Percentiles rank a stretch among this genome's conserved stretches.
These are phyloP conservation scores for Anthopleura sola DNA, from an alignment of 64 coral and sea anemone genomes.

Conservation along the genomic window DNA sequence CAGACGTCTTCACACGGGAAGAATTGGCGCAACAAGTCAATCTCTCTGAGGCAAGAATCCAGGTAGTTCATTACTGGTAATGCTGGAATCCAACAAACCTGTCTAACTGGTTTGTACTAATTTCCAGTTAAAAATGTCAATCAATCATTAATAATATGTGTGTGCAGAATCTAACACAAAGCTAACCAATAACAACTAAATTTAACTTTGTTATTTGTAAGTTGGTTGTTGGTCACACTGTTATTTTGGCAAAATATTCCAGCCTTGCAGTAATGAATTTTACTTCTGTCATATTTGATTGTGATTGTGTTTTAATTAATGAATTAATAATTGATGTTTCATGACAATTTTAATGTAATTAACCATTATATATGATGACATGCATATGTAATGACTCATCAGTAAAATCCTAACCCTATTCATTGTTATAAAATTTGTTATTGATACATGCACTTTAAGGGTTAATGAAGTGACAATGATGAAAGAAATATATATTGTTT, in stretches of 20 bases:
- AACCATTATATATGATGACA: neutral
- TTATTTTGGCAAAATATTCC: conserved; percentile 31
- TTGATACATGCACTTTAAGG: too few species aligned
- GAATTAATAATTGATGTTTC: neutral
- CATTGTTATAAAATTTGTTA: too few species aligned
- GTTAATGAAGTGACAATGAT: too few species aligned
- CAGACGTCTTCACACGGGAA: conserved; percentile 92
- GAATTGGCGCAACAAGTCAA: conserved; percentile 88
- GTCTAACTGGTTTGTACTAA: neutral
- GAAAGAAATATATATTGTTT: too few species aligned
- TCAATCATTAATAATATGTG: neutral
- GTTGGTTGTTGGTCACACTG: conserved; percentile 24
- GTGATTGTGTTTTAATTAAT: neutral
- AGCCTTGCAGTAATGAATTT: conserved; percentile 77
- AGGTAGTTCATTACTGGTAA: conserved; percentile 98
- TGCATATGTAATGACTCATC: neutral
- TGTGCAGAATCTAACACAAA: neutral
- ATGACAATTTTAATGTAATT: neutral
- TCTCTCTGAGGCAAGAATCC: conserved; percentile 95
- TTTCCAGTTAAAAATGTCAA: neutral
- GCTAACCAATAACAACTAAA: conserved; percentile 19
- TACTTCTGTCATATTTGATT: neutral
- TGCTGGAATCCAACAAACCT: conserved; percentile 76
- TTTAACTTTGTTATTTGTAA: conserved; percentile 10
- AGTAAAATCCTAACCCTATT: too few species aligned